phyloP scores from a whole-genome alignment of 1,140 invertebrate species.

The Dinoponera quadriceps region DNA sequence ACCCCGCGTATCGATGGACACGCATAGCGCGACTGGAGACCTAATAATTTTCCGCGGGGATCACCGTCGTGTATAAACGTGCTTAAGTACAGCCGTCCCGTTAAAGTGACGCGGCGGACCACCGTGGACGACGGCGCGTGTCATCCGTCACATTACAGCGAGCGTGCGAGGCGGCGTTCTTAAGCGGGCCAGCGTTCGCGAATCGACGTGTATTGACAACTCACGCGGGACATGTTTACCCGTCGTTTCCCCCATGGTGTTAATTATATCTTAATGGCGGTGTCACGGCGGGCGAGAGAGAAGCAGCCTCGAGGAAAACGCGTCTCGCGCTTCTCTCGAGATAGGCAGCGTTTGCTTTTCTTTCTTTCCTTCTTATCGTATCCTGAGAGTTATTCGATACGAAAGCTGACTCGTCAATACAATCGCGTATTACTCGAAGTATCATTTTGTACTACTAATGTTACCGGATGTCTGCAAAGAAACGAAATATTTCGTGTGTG shows the following conservation, averaged over 20 bases:
- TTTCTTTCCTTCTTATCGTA: too few relatives aligned
- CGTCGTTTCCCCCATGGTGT: slow-evolving; percentile 1
- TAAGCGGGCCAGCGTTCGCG: not conserved
- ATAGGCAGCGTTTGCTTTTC: not conserved
- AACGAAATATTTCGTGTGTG: not conserved
- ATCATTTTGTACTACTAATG: not conserved
- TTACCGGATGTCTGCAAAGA: not conserved
- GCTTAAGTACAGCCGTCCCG: slow-evolving; percentile 41
- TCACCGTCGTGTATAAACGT: slow-evolving; percentile 59
- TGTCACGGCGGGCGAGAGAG: not conserved
- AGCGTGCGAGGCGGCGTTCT: not conserved
- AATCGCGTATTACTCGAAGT: not conserved
- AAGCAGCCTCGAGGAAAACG: not conserved
- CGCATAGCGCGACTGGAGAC: slow-evolving; percentile 33
- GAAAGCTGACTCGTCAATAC: not conserved
- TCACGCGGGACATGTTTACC: not conserved
- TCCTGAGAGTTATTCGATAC: not conserved
- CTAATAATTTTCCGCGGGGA: slow-evolving; percentile 59
- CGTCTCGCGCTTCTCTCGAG: not conserved
- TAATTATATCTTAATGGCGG: slow-evolving; percentile 4
- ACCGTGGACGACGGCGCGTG: slow-evolving; percentile 66
- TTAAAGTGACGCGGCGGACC: slow-evolving; percentile 60
- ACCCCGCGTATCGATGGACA: slow-evolving; percentile 23
- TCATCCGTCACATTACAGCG: slow-evolving; percentile 65
- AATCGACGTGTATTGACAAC: slow-evolving; percentile 18